These are phyloP conservation scores for Geococcyx californianus DNA, from an alignment of 2,113 vertebrate genomes.

Conservation along the genomic window DNA sequence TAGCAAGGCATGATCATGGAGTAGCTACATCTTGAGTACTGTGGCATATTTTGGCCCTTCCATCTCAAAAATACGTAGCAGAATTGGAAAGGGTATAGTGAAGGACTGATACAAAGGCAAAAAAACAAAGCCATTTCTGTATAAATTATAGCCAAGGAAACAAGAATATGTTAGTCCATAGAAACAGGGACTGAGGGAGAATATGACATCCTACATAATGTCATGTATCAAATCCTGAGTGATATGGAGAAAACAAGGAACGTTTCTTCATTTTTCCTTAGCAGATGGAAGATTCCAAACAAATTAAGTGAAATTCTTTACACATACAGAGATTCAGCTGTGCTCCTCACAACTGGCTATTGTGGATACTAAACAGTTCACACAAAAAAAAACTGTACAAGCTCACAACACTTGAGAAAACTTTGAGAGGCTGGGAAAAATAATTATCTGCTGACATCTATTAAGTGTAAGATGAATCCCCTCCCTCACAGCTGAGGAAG, in stretches of 20 bases:
- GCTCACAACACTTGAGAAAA: neutral
- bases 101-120: neutral
- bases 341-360: neutral
- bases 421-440: neutral
- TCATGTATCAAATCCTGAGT: neutral
- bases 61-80: neutral
- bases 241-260: neutral
- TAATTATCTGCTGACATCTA: neutral
- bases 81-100: neutral
- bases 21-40: neutral
- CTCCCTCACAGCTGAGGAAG: neutral
- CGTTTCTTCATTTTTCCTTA: neutral
- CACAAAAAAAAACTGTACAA: neutral
- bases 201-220: neutral
- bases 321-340: neutral
- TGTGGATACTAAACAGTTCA: neutral
- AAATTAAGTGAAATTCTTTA: neutral
- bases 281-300: neutral
- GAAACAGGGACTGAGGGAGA: neutral
- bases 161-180: neutral
- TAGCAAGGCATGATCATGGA: neutral
- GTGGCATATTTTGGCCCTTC: neutral
- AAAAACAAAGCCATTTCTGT: neutral
- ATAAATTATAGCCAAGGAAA: neutral
- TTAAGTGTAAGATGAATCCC: neutral